phyloP scores from a whole-genome alignment of 2,797 vertebrate species.

The Cottoperca gobio region DNA sequence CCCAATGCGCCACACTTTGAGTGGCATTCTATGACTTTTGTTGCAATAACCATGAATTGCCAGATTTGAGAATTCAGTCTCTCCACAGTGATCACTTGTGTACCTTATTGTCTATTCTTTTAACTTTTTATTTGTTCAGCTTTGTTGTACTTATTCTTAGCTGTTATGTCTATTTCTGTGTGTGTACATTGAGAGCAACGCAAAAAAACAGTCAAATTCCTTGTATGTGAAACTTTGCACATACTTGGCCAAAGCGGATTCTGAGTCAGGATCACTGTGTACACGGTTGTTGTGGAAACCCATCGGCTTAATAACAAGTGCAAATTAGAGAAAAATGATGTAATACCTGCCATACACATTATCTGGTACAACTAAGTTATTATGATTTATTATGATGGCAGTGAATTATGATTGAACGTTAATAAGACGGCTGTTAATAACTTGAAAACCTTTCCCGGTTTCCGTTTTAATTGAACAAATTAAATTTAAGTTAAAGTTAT shows the following conservation, averaged over 20 bases:
- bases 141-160: background rate
- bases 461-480: background rate
- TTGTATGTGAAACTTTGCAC: background rate
- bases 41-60: background rate
- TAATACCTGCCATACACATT: background rate
- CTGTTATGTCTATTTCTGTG: background rate
- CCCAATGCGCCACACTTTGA: background rate
- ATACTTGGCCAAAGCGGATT: background rate
- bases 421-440: background rate
- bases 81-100: background rate
- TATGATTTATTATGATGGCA: no score
- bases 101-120: background rate
- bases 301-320: background rate
- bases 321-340: background rate
- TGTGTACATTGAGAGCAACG: background rate
- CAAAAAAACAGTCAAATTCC: background rate
- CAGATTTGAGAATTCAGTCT: background rate
- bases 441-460: background rate
- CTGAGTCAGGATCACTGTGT: background rate
- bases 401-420: background rate
- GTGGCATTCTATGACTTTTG: fast-evolving
- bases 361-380: no score
- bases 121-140: no score
- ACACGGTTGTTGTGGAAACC: background rate
- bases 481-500: background rate